Percentiles rank a stretch among this genome's conserved stretches.
These are phyloP conservation scores for Haemorhous mexicanus DNA, from an alignment of 2,113 vertebrate genomes.

Conservation along the genomic window DNA sequence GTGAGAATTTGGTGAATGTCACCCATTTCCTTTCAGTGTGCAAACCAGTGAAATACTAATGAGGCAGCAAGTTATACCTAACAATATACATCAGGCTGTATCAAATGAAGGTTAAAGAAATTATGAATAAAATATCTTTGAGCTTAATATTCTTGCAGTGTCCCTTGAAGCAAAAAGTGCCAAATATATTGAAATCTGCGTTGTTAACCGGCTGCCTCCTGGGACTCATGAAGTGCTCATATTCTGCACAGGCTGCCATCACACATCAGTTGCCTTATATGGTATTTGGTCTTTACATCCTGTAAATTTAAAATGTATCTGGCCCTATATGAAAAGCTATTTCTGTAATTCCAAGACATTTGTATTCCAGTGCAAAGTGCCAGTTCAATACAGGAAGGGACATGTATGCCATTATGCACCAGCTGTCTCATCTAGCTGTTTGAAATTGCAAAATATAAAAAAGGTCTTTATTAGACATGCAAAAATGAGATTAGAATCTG, in stretches of 20 bases:
- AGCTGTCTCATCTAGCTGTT: constrained; percentile 51
- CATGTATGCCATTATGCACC: constrained; percentile 27
- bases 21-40: not conserved
- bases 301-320: constrained; percentile 35
- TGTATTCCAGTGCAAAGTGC: constrained; percentile 16
- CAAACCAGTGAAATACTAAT: constrained; percentile 35
- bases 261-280: not conserved
- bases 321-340: constrained; percentile 8
- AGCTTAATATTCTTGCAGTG: not conserved
- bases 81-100: not conserved
- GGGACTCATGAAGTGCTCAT: not conserved
- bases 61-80: constrained; percentile 19
- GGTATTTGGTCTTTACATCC: not conserved
- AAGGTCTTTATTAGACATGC: constrained; percentile 7
- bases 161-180: not conserved
- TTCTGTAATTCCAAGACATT: constrained; percentile 34
- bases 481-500: constrained; percentile 18
- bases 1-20: not conserved
- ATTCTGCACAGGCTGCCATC: not conserved
- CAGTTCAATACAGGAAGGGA: constrained; percentile 18
- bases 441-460: constrained; percentile 15
- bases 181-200: constrained; percentile 2
- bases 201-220: constrained; percentile 19
- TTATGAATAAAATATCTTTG: constrained; percentile 13
- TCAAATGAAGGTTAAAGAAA: constrained; percentile 37